A percentile compares a stretch with the other conserved stretches of the same genome.
Conservation (phyloP, 1,140 invertebrate species). For the Ips nitidus region DNA sequence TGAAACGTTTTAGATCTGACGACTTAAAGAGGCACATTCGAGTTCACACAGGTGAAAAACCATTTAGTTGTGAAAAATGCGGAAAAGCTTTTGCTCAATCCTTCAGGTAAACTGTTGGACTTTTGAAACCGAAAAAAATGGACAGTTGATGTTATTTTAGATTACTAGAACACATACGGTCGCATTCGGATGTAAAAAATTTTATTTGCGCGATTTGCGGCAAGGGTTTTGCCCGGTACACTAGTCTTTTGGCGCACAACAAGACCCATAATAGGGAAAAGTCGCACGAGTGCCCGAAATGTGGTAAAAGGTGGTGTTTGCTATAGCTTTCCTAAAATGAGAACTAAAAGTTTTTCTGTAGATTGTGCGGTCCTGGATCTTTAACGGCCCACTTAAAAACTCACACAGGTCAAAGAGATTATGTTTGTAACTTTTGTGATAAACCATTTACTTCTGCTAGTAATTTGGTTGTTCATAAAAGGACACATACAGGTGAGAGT, state of each 20-base stretch:
- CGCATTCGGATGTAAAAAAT: constrained; percentile 64
- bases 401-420: constrained; percentile 71
- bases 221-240: constrained; percentile 52
- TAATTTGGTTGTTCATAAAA: constrained; percentile 55
- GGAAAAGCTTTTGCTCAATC: constrained; percentile 52
- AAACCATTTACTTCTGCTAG: constrained; percentile 59
- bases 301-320: constrained; percentile 47
- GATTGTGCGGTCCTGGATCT: constrained; percentile 47
- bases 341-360: constrained; percentile 17
- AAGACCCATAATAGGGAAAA: constrained; percentile 51
- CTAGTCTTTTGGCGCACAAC: constrained; percentile 50
- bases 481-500: constrained; percentile 54
- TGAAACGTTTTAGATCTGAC: constrained; percentile 42
- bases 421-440: constrained; percentile 70
- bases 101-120: constrained; percentile 8
- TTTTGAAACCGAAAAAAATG: constrained; percentile 35
- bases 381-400: constrained; percentile 64
- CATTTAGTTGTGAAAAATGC: constrained; percentile 62
- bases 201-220: constrained; percentile 61
- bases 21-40: constrained; percentile 58
- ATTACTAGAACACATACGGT: constrained; percentile 62
- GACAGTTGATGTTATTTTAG: constrained; percentile 41
- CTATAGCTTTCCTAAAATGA: background rate
- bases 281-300: constrained; percentile 48
- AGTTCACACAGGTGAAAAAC: constrained; percentile 59